A percentile compares a stretch with the other conserved stretches of the same genome.
Evolutionary conservation across 2,113 vertebrate species (phyloP).

Genomic region (Platichthys stellatus): DNA sequence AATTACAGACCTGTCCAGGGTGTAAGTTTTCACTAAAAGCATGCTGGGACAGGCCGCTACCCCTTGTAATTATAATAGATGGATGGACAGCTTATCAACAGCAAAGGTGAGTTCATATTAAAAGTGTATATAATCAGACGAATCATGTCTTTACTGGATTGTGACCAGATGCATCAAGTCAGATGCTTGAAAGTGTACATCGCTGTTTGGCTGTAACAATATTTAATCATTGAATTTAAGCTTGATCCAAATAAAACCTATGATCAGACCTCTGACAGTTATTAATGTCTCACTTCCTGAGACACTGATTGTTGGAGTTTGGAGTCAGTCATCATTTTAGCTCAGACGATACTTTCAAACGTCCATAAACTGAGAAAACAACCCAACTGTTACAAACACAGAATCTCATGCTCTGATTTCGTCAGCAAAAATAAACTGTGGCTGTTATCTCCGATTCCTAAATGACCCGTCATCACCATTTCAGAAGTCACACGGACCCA

Average conservation of each 20-base stretch:
- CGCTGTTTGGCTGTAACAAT: neutral
- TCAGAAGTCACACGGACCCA: neutral
- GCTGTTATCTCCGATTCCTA: neutral
- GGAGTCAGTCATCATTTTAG: neutral
- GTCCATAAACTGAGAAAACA: neutral
- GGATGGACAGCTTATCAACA: neutral
- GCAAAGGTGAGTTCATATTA: neutral
- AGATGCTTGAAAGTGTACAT: neutral
- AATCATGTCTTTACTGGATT: neutral
- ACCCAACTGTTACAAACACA: neutral
- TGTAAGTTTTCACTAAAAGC: neutral
- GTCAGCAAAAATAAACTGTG: neutral
- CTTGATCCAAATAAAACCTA: too few relatives aligned
- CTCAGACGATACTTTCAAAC: neutral
- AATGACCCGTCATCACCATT: constrained; percentile 7
- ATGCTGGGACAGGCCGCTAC: neutral
- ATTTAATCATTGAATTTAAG: too few relatives aligned
- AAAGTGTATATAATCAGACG: neutral
- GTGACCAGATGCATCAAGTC: neutral
- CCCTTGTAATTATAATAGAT: neutral
- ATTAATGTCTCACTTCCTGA: neutral
- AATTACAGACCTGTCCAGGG: too few relatives aligned
- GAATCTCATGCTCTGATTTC: neutral
- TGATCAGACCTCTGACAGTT: neutral
- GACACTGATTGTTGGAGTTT: neutral